Evolutionary conservation across 2,888 invertebrate genomes (phyloP).

Genomic region (Pristionchus japonicus): DNA sequence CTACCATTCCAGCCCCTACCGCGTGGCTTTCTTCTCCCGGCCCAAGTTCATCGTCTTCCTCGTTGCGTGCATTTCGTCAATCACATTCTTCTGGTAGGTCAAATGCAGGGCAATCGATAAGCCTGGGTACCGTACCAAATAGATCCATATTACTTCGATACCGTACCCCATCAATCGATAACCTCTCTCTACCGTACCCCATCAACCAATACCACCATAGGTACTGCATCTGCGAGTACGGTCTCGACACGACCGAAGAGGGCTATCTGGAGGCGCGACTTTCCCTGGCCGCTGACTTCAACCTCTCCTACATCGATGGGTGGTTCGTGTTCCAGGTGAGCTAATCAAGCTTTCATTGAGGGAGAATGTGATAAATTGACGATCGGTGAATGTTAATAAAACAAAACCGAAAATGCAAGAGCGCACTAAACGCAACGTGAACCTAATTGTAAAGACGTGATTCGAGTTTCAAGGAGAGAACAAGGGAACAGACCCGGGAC

Average conservation of each 20-base stretch:
- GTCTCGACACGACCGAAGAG: background rate
- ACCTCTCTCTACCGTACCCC: too few relatives aligned
- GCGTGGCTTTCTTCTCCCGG: background rate
- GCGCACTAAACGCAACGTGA: too few relatives aligned
- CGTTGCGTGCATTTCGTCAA: background rate
- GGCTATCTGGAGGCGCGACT: background rate
- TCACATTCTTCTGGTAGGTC: background rate
- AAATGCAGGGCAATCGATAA: background rate
- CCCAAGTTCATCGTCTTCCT: background rate
- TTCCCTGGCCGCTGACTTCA: background rate
- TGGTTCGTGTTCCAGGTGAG: conserved; percentile 1
- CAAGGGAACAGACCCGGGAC: too few relatives aligned
- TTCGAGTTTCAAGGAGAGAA: too few relatives aligned
- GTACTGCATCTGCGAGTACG: background rate
- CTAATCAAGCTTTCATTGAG: too few relatives aligned
- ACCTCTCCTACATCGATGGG: background rate
- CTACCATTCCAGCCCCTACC: conserved; percentile 17
- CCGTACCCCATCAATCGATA: background rate
- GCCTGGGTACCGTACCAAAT: too few relatives aligned
- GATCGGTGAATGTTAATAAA: too few relatives aligned
- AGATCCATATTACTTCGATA: too few relatives aligned
- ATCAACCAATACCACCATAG: background rate
- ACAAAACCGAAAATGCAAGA: too few relatives aligned
- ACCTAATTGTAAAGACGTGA: too few relatives aligned
- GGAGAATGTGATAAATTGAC: too few relatives aligned